A percentile compares a stretch with the other conserved stretches of the same genome.
Conservation (phyloP, 2,888 invertebrate genomes). For the Anthrax anthrax region DNA sequence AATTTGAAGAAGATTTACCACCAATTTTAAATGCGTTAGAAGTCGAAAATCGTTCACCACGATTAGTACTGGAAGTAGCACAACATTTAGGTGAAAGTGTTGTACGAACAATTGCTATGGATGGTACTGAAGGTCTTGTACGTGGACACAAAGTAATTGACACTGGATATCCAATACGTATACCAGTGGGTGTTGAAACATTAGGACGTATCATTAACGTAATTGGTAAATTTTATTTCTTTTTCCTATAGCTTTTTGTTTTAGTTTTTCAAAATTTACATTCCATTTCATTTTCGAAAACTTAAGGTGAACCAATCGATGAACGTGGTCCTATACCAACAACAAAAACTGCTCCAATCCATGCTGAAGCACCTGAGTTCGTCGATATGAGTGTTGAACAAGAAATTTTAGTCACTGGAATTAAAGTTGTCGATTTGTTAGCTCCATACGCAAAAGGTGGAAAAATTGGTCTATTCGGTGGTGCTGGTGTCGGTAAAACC, state of each 20-base stretch:
- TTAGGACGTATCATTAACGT: slow-evolving; percentile 90
- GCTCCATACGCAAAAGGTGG: slow-evolving; percentile 92
- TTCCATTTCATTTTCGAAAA: no score
- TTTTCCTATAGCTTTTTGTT: no score
- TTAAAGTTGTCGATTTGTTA: slow-evolving; percentile 85
- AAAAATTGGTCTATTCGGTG: slow-evolving; percentile 87
- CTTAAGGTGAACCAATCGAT: slow-evolving; percentile 77
- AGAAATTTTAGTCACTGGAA: slow-evolving; percentile 70
- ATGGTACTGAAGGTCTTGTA: slow-evolving; percentile 81
- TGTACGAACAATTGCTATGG: slow-evolving; percentile 89
- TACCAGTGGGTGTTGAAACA: slow-evolving; percentile 82
- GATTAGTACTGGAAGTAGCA: slow-evolving; percentile 69
- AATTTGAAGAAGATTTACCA: slow-evolving; percentile 70
- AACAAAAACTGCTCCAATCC: slow-evolving; percentile 62
- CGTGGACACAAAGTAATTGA: slow-evolving; percentile 73
- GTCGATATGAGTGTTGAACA: slow-evolving; percentile 81
- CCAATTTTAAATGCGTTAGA: slow-evolving; percentile 79
- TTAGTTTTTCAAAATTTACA: no score
- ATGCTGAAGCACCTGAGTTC: slow-evolving; percentile 78
- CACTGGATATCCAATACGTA: slow-evolving; percentile 75
- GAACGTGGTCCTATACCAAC: slow-evolving; percentile 73
- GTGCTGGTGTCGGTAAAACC: slow-evolving; percentile 92
- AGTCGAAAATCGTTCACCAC: slow-evolving; percentile 36
- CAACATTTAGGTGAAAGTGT: slow-evolving; percentile 87
- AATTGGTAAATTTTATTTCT: no score